Percentiles rank a stretch among this genome's conserved stretches.
phyloP scores from a whole-genome alignment of 2,113 vertebrate species.

The Dicrurus megarhynchus region DNA sequence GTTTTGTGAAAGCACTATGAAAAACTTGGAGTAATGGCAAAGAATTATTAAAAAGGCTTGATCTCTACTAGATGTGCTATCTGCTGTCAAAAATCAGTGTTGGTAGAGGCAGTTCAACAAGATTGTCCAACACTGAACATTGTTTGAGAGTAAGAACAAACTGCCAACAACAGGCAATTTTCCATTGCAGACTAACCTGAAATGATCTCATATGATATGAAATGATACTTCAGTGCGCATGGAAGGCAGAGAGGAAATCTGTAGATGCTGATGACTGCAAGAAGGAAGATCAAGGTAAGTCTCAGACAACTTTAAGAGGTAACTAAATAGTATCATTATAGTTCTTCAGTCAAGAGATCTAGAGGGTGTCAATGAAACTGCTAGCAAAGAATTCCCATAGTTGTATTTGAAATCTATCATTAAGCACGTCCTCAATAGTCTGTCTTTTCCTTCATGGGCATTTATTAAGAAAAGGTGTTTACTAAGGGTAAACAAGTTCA shows the following conservation, averaged over 20 bases:
- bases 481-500: neutral
- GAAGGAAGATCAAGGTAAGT: neutral
- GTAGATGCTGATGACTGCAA: neutral
- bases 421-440: neutral
- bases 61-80: neutral
- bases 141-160: neutral
- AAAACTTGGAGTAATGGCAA: neutral
- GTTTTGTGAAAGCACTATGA: neutral
- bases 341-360: neutral
- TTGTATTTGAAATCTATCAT: neutral
- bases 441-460: neutral
- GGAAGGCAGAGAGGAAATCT: neutral
- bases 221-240: neutral
- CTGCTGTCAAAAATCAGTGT: neutral
- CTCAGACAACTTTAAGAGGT: neutral
- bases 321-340: neutral
- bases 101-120: neutral
- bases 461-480: neutral
- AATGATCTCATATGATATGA: neutral
- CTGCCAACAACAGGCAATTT: neutral
- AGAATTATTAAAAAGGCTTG: neutral
- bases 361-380: neutral
- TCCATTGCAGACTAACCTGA: neutral
- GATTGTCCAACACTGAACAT: neutral
- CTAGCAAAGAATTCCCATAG: neutral